Evolutionary conservation across 2,797 vertebrate species (phyloP).

Genomic region (Natrix natrix): DNA sequence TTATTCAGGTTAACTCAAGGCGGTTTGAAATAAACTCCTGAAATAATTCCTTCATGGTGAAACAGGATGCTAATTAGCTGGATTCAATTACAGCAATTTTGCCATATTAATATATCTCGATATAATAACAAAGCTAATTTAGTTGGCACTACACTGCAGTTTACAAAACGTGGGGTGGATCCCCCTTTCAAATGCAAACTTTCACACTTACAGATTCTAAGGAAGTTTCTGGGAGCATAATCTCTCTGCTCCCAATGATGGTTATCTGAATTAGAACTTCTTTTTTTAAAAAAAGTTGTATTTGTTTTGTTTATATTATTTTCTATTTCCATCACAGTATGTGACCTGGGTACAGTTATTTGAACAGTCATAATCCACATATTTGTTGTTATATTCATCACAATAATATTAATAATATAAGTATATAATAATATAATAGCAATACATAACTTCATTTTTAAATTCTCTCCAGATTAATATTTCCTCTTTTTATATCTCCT

Average conservation of each 20-base stretch:
- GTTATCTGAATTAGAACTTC: not conserved
- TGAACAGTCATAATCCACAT: too few species aligned
- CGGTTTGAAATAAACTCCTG: not conserved
- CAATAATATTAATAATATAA: too few species aligned
- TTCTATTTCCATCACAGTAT: too few species aligned
- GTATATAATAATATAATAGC: too few species aligned
- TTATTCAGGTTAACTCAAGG: not conserved
- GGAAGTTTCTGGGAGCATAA: not conserved
- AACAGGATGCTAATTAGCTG: conserved; percentile 12
- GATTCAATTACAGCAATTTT: conserved; percentile 7
- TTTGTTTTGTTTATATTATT: too few species aligned
- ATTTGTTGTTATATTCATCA: too few species aligned
- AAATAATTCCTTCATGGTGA: not conserved
- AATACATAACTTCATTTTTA: too few species aligned
- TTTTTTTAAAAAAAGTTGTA: not conserved
- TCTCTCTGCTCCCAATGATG: not conserved
- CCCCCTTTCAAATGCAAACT: not conserved
- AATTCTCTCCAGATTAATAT: too few species aligned
- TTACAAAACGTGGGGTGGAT: not conserved
- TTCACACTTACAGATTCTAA: not conserved
- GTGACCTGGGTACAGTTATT: too few species aligned
- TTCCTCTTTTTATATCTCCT: too few species aligned
- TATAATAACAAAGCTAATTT: conserved; percentile 21
- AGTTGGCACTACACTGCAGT: not conserved
- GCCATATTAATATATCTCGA: not conserved